phyloP scores from a whole-genome alignment of 2,797 vertebrate genomes.

The Xenentodon cancila region DNA sequence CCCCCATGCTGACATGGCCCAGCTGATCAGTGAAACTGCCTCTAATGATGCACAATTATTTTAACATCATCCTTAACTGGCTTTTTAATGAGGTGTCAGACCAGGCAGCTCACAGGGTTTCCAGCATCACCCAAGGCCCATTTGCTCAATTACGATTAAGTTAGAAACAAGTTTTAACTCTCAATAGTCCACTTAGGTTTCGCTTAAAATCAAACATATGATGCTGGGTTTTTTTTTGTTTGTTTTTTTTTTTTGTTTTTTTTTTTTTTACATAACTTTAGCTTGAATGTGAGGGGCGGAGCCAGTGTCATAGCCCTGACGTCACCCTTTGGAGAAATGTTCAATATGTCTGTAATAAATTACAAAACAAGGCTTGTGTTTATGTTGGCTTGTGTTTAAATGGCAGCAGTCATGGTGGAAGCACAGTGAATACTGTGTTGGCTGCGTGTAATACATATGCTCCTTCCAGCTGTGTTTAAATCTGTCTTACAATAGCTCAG shows the following conservation, averaged over 20 bases:
- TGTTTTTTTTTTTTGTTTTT: no score
- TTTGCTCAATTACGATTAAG: slow-evolving; percentile 66
- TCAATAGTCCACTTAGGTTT: slow-evolving; percentile 35
- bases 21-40: slow-evolving; percentile 85
- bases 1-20: slow-evolving; percentile 80
- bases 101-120: slow-evolving; percentile 77
- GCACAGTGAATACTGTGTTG: slow-evolving; percentile 50
- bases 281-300: not conserved
- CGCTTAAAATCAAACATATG: slow-evolving; percentile 4
- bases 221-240: no score
- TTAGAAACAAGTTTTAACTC: slow-evolving; percentile 62
- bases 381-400: slow-evolving; percentile 37
- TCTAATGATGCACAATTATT: slow-evolving; percentile 90
- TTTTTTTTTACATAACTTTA: not conserved
- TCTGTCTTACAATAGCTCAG: slow-evolving; percentile 77
- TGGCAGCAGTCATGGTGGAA: slow-evolving; percentile 64
- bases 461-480: slow-evolving; percentile 83
- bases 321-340: slow-evolving; percentile 13
- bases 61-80: slow-evolving; percentile 87
- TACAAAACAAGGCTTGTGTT: slow-evolving; percentile 30
- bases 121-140: slow-evolving; percentile 61
- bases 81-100: slow-evolving; percentile 85
- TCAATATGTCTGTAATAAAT: slow-evolving; percentile 5
- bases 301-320: not conserved
- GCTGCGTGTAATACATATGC: slow-evolving; percentile 55